A percentile compares a stretch with the other conserved stretches of the same genome.
Conservation (phyloP, 2,113 vertebrate species). For the Acrocephalus kingi region DNA sequence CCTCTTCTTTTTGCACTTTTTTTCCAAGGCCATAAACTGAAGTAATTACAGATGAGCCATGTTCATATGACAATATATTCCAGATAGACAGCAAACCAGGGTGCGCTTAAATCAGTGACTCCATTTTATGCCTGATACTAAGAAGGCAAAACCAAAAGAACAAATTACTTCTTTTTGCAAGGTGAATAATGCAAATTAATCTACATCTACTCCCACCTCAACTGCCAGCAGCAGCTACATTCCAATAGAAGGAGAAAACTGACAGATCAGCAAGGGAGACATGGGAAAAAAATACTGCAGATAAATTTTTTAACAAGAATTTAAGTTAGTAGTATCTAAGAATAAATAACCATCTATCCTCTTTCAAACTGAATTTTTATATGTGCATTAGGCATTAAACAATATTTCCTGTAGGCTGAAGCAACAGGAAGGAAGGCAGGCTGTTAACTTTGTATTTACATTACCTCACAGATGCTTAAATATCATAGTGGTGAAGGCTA, state of each 20-base stretch:
- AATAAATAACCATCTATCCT: background rate
- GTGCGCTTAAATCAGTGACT: background rate
- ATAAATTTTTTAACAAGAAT: background rate
- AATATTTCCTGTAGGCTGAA: background rate
- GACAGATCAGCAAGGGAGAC: background rate
- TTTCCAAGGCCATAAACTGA: background rate
- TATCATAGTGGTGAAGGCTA: background rate
- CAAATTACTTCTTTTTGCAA: background rate
- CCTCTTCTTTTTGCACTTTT: background rate
- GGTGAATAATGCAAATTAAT: conserved; percentile 19
- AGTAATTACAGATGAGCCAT: background rate
- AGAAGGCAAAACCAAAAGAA: background rate
- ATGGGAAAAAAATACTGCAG: background rate
- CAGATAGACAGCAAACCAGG: background rate
- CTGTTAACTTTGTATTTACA: background rate
- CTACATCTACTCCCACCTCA: conserved; percentile 6
- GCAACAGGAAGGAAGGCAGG: background rate
- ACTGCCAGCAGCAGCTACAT: background rate
- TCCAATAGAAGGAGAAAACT: background rate
- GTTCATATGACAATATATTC: background rate
- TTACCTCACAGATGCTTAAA: background rate
- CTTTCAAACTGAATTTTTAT: background rate
- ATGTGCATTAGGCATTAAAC: background rate
- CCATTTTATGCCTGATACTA: background rate
- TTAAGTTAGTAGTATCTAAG: background rate